phyloP scores from a whole-genome alignment of 2,797 vertebrate genomes.

The Anabas testudineus region DNA sequence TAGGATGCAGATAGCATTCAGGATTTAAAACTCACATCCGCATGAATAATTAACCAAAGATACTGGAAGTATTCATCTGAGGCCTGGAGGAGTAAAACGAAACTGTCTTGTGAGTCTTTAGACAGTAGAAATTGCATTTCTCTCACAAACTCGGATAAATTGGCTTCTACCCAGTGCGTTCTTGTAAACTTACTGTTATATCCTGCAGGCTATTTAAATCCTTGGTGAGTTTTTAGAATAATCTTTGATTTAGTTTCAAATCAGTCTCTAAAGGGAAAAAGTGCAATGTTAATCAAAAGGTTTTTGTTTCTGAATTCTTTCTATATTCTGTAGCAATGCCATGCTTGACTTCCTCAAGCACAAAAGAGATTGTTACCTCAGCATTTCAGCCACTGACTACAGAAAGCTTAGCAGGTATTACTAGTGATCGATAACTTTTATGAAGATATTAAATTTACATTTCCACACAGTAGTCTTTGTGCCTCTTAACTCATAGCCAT shows the following conservation, averaged over 20 bases:
- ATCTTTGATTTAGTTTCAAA: slow-evolving; percentile 77
- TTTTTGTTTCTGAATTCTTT: slow-evolving; percentile 74
- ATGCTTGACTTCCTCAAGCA: slow-evolving; percentile 70
- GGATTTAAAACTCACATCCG: slow-evolving; percentile 77
- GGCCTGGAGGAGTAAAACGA: slow-evolving; percentile 73
- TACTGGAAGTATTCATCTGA: slow-evolving; percentile 75
- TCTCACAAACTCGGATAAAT: slow-evolving; percentile 64
- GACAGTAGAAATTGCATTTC: slow-evolving; percentile 55
- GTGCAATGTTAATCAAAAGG: slow-evolving; percentile 77
- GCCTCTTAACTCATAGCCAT: slow-evolving; percentile 25
- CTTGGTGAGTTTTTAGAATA: slow-evolving; percentile 58
- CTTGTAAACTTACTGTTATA: slow-evolving; percentile 46
- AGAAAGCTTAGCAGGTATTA: slow-evolving; percentile 52
- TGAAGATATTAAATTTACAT: slow-evolving; percentile 25
- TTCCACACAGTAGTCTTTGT: slow-evolving; percentile 16
- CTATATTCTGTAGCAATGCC: slow-evolving; percentile 68
- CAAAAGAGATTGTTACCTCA: slow-evolving; percentile 69
- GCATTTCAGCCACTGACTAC: slow-evolving; percentile 50
- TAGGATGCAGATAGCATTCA: slow-evolving; percentile 69
- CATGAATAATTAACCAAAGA: slow-evolving; percentile 85
- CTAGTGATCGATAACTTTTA: slow-evolving; percentile 52
- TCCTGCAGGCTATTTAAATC: slow-evolving; percentile 61
- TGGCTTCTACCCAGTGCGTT: slow-evolving; percentile 48
- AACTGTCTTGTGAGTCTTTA: slow-evolving; percentile 74
- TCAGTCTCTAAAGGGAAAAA: slow-evolving; percentile 64